Conservation (phyloP, 2,888 invertebrate genomes). For the Mythimna loreyi region DNA sequence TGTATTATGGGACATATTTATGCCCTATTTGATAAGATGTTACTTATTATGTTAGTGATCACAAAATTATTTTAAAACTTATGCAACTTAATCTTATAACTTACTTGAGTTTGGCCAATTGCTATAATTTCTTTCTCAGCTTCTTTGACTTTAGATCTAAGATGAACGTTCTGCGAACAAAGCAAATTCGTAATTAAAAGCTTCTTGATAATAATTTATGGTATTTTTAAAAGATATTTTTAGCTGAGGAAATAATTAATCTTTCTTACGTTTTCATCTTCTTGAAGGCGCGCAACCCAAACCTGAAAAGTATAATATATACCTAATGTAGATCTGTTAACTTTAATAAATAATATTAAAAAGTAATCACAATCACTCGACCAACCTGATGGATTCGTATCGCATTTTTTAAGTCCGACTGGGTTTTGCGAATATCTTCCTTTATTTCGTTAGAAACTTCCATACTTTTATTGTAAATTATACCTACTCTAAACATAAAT, state of each 20-base stretch:
- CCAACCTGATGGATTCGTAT: conserved; percentile 92
- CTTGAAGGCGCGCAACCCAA: conserved; percentile 90
- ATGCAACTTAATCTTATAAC: conserved; percentile 56
- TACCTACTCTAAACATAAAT: conserved; percentile 1
- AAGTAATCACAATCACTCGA: conserved; percentile 52
- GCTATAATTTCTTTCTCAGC: conserved; percentile 91
- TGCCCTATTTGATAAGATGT: background rate
- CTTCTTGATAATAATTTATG: background rate
- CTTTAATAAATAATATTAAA: conserved; percentile 24
- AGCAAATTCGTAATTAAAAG: background rate
- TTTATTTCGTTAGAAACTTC: conserved; percentile 92
- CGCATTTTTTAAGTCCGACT: conserved; percentile 91
- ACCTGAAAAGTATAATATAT: conserved; percentile 79
- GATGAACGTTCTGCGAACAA: conserved; percentile 87
- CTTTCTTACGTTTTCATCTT: conserved; percentile 89
- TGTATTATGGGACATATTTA: background rate
- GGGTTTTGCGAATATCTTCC: conserved; percentile 91
- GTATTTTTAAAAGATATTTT: background rate
- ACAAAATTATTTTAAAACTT: background rate
- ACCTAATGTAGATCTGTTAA: conserved; percentile 6
- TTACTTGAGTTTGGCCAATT: conserved; percentile 91
- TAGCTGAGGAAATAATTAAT: conserved; percentile 24
- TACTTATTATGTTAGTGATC: background rate
- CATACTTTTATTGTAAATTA: conserved; percentile 73
- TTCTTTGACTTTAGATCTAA: conserved; percentile 90